Evolutionary conservation across 2,113 vertebrate genomes (phyloP).

Genomic region (Oncorhynchus kisutch): DNA sequence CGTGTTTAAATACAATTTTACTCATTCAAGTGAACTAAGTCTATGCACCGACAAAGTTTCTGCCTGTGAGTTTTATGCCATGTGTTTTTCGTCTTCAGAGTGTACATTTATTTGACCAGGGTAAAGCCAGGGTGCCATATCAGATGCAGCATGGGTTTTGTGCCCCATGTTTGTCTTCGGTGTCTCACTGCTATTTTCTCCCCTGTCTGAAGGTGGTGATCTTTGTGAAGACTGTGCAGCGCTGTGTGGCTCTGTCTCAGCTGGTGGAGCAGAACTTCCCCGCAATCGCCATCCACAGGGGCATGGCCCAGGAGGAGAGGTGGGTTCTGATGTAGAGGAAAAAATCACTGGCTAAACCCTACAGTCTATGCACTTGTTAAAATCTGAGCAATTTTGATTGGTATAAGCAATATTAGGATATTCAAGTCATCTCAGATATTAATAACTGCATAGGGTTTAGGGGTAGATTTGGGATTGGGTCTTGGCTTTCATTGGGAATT

Average conservation of each 20-base stretch:
- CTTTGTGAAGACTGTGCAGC: constrained; percentile 84
- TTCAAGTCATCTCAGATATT: not conserved
- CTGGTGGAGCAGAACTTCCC: constrained; percentile 89
- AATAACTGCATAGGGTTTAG: too few species aligned
- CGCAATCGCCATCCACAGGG: constrained; percentile 85
- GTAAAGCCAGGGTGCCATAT: too few species aligned
- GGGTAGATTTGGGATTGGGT: too few species aligned
- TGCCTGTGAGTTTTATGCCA: not conserved
- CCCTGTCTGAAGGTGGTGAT: constrained; percentile 79
- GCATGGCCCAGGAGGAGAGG: constrained; percentile 87
- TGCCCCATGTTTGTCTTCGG: not conserved
- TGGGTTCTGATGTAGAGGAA: constrained; percentile 35
- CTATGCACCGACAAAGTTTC: too few species aligned
- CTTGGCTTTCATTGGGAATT: too few species aligned
- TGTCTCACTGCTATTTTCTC: not conserved
- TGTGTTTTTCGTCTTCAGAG: not conserved
- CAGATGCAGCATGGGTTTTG: not conserved
- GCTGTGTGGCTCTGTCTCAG: constrained; percentile 76
- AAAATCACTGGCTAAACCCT: too few species aligned
- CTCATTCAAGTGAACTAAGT: too few species aligned
- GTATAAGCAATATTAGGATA: not conserved
- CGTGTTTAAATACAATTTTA: not conserved
- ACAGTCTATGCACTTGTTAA: not conserved
- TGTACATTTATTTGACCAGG: too few species aligned
- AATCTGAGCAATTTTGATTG: not conserved